Evolutionary conservation across 2,888 invertebrate species (phyloP), one percentile per base, ranked within the genome.

Genomic region (Rhingia rostrata): DNA sequence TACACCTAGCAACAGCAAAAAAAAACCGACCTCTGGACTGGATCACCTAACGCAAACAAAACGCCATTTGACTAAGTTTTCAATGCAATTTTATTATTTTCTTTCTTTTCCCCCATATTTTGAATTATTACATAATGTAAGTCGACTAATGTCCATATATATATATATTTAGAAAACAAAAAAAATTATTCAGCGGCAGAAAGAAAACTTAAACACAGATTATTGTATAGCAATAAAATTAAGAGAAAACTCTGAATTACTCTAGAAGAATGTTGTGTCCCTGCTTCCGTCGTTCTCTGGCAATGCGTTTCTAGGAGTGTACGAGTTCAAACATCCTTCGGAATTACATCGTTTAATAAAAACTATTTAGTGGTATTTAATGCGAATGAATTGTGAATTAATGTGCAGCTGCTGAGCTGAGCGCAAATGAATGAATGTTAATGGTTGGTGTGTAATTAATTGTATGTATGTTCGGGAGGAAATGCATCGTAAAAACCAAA

Each of bases 21-120:
- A n/a, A 22, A 7, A 5, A 6, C 4, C 32, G 49, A 63, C 67
- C 63, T 69, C 58, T n/a, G 61, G 3, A 61, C 58, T n/a, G 61
- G 3, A 61, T 6, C 0, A 41, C 22, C 12, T 7, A 33, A 54
- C 30, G n/a, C 3, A 12, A 66, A 53, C 43, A 51, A 39, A 74
- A 78, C 12, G 56, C 61, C 6, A 61, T 7, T 12, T 7, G 4
- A 4, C 37, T 79, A 75, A 74, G 75, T 84, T 84, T 56, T 70
- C 64, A 84, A 84, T 80, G 84, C 84, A 75, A 84, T 84, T 84
- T 84, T 84, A 84, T 84, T 84, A 79, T 53, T 63, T 49, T 54
- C 41, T 53, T 72, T 33, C 43, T 60, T 54, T 43, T 56, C 63
- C 56, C 64, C 70, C 54, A 37, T 54, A 64, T 22, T 22, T 63